Conservation (phyloP, 2,888 invertebrate species). For the Steinernema carpocapsae region DNA sequence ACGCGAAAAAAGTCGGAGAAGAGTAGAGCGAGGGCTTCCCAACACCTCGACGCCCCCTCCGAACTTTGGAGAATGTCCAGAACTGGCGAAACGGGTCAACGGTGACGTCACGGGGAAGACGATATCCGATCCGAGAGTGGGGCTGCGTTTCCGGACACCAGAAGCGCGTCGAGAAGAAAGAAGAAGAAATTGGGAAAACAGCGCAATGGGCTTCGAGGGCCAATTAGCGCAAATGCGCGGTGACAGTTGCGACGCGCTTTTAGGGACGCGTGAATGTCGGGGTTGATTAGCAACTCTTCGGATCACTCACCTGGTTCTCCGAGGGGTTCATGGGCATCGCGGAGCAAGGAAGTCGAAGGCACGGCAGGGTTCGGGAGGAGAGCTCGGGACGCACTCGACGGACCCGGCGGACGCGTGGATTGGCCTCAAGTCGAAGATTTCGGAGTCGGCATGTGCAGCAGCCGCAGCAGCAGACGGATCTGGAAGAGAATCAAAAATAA, state of each 20-base stretch:
- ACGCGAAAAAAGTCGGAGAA: conserved; percentile 24
- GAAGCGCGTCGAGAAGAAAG: neutral
- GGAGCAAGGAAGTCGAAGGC: neutral
- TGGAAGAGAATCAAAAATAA: neutral
- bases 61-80: neutral
- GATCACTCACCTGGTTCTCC: conserved; percentile 18
- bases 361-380: neutral
- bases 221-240: conserved; percentile 18
- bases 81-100: neutral
- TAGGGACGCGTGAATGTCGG: neutral
- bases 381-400: neutral
- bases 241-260: conserved; percentile 3
- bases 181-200: neutral
- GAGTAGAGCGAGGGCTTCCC: neutral
- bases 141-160: neutral
- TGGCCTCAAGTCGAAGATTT: no score
- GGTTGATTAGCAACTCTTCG: conserved; percentile 18
- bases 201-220: neutral
- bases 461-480: neutral
- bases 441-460: neutral
- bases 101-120: neutral
- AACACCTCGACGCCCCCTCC: neutral
- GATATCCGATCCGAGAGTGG: neutral
- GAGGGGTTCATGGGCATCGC: conserved; percentile 18
- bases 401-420: neutral